Evolutionary conservation across 2,888 invertebrate species (phyloP), one percentile per base, ranked within the genome.

Genomic region (Suillia variegata): DNA sequence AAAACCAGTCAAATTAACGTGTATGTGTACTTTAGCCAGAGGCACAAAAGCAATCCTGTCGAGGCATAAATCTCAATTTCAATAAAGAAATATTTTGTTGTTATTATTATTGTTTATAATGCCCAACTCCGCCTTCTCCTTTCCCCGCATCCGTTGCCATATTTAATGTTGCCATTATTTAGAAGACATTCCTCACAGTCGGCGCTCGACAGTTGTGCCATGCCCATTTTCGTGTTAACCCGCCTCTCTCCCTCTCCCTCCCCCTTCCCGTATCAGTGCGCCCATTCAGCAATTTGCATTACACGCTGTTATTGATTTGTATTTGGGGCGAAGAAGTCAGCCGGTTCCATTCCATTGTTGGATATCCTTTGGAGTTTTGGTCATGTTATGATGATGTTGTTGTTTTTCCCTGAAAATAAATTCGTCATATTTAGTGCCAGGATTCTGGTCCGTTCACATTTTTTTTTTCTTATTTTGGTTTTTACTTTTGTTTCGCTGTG

Each of bases 81-180:
- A 45, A 45, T 45, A 45, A 45, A 45, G 45, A 45, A 45, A 45
- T 45, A 45, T 45, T 45, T 45, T 45, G 45, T 45, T 45, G 45
- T 45, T 45, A 20, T 45, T 45, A 20, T 45, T 3, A 20, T 20
- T 45, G 45, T 20, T 17, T 20, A 45, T 45, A 45, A 45, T 45
- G 45, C 45, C 17, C 4, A 18, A 45, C 13, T 10, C 26, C n/a
- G 38, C 38, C 38, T 4, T 10, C 26, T 5, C 26, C 26, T 5
- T 10, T 5, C 10, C 26, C 26, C 10, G 26, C 26, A 26, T 26
- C 26, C 5, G 10, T 26, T 26, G 6, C 10, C n/a, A n/a, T n/a
- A n/a, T n/a, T n/a, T n/a, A n/a, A 38, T 38, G 38, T 38, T 45
- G 45, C 45, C 18, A 45, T 45, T 45, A 45, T 45, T 45, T 20